Percentiles rank a stretch among this genome's conserved stretches.
These are phyloP conservation scores for Xanthia icteritia DNA, from an alignment of 2,888 invertebrate species.

Conservation along the genomic window DNA sequence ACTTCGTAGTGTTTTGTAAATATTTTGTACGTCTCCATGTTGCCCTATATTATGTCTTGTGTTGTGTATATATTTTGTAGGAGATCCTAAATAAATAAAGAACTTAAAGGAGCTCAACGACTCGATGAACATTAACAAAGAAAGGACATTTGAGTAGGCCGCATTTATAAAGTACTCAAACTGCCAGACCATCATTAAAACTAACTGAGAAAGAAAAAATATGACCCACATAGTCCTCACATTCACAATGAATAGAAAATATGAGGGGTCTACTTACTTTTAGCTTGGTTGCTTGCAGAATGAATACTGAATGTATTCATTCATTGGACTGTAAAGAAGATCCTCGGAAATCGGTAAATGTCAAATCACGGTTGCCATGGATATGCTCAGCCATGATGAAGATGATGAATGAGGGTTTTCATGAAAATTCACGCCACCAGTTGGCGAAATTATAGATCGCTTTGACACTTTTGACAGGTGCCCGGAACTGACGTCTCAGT, in stretches of 20 bases:
- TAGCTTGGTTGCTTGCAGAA: constrained; percentile 8
- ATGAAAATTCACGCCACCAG: too few species aligned
- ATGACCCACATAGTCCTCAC: background rate
- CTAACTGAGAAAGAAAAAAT: background rate
- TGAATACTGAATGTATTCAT: background rate
- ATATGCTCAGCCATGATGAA: constrained; percentile 3
- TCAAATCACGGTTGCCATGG: background rate
- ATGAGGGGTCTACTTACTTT: background rate
- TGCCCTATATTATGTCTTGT: background rate
- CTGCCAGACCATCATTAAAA: background rate
- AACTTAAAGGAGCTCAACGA: background rate
- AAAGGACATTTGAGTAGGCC: background rate
- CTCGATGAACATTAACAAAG: background rate
- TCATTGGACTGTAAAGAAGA: background rate
- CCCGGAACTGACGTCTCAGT: background rate
- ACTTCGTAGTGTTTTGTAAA: too few species aligned
- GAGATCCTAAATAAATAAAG: background rate
- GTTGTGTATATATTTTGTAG: background rate
- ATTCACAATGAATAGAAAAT: constrained; percentile 23
- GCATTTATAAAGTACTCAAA: background rate
- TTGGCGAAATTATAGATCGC: background rate
- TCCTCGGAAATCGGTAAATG: background rate
- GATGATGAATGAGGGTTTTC: background rate
- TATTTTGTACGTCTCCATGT: too few species aligned
- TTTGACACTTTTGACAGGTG: background rate